Evolutionary conservation across 1,140 invertebrate species (phyloP), one percentile per base, ranked within the genome.

Genomic region (Mercenaria mercenaria): DNA sequence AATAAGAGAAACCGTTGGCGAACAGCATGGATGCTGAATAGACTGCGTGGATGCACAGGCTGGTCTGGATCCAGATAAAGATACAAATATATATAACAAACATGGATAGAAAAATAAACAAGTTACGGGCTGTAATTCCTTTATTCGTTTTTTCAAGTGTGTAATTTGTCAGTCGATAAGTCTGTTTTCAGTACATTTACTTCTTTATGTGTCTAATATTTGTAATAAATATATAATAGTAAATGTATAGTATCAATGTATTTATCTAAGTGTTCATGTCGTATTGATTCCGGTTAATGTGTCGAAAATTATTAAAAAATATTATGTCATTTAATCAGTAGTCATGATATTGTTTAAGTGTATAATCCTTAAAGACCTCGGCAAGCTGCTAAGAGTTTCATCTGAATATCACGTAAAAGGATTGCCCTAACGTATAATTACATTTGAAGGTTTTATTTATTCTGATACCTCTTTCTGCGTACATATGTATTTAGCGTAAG

Each of bases 321-420:
- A 52, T 79, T 79, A 79, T 79, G 76, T 50, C 76, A 79, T 61
- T 11, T 81, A 81, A 81, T 81, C 79, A 81, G 29, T 26, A 81
- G 34, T 29, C 15, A 81, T 52, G 61, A 61, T 61, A 39, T 61
- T 37, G 52, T 39, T 59, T n/a, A 81, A 81, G 37, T 81, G 52
- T 37, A 77, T 81, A 81, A 59, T 61, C 79, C 34, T 11, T 23
- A 20, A 59, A 37, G 29, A 61, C 56, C 23, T 10, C 3, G 18
- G 79, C 61, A 6, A 81, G 18, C 79, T 39, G 52, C 79, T 15
- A 79, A 79, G 76, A 50, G 76, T 29, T 79, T 61, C 29, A 81
- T 81, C 79, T 29, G 34, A 50, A 50, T 50, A 50, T 52, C 74
- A 77, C 47, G 29, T 50, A 77, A 50, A 77, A 32, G 1, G 41